These are phyloP conservation scores for Bryconaethiops microstoma DNA, from an alignment of 2,797 vertebrate genomes.

Conservation along the genomic window DNA sequence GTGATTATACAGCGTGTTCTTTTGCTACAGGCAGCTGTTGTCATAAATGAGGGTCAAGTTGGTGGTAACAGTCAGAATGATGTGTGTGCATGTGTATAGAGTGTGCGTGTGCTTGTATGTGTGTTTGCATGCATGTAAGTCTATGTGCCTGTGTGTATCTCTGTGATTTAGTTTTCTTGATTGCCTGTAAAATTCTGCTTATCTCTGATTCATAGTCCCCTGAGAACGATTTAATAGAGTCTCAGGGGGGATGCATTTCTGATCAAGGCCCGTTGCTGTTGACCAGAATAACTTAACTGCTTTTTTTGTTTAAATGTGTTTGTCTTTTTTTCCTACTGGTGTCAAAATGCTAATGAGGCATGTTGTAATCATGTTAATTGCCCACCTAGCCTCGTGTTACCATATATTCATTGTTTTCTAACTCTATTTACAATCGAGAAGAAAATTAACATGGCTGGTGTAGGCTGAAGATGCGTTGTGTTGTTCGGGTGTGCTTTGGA, in stretches of 20 bases:
- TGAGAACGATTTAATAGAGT: constrained; percentile 89
- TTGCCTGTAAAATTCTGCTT: constrained; percentile 99
- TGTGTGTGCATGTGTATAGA: constrained; percentile 56
- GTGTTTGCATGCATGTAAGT: constrained; percentile 38
- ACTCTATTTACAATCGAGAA: constrained; percentile 81
- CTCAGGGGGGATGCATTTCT: constrained; percentile 89
- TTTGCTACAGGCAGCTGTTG: constrained; percentile 77
- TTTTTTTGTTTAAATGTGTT: constrained; percentile 32
- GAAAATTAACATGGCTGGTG: constrained; percentile 90
- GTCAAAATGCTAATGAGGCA: constrained; percentile 97
- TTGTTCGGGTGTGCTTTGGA: constrained; percentile 95
- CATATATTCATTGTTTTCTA: constrained; percentile 90
- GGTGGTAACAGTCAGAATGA: constrained; percentile 82
- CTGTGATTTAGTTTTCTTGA: constrained; percentile 87
- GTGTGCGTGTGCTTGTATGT: constrained; percentile 63
- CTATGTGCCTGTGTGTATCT: constrained; percentile 58
- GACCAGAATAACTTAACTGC: constrained; percentile 84
- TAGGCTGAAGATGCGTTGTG: constrained; percentile 80
- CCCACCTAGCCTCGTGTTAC: constrained; percentile 95
- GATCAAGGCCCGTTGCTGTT: constrained; percentile 87
- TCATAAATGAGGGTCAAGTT: constrained; percentile 74
- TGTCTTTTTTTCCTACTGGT: constrained; percentile 61
- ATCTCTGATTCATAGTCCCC: constrained; percentile 91
- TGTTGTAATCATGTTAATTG: constrained; percentile 99
- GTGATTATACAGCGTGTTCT: constrained; percentile 65